A percentile compares a stretch with the other conserved stretches of the same genome.
Evolutionary conservation across 1,140 invertebrate species (phyloP).

Genomic region (Drosophila ananassae): DNA sequence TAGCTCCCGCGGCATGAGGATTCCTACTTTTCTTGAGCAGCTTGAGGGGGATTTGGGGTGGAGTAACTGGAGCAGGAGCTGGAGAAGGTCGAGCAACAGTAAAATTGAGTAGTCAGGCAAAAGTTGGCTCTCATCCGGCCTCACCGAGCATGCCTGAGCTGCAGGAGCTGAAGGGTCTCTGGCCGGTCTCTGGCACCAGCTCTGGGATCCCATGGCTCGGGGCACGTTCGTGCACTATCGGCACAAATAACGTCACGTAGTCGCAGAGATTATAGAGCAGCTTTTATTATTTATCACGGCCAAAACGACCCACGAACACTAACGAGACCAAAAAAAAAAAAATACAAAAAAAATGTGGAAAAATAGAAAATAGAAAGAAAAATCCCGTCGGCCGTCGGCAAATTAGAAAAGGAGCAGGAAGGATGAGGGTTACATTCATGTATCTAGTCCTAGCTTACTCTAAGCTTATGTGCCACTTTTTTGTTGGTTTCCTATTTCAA

Average conservation of each 20-base stretch:
- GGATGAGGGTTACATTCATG: constrained; percentile 4
- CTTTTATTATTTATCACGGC: constrained; percentile 83
- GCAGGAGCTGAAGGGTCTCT: constrained; percentile 30
- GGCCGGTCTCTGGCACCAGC: neutral
- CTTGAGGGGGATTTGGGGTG: neutral
- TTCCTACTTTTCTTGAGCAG: constrained; percentile 33
- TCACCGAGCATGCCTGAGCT: constrained; percentile 59
- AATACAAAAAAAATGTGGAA: neutral
- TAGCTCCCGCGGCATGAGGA: constrained; percentile 59
- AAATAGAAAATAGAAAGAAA: constrained; percentile 26
- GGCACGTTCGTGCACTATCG: constrained; percentile 82
- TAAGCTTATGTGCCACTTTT: constrained; percentile 30
- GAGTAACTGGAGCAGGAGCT: neutral
- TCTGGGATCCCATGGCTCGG: constrained; percentile 28
- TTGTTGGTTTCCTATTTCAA: constrained; percentile 52
- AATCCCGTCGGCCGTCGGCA: constrained; percentile 74
- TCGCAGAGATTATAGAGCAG: constrained; percentile 84
- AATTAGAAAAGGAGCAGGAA: neutral
- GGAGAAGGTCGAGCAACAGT: constrained; percentile 47
- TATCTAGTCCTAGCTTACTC: neutral
- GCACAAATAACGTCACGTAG: constrained; percentile 84
- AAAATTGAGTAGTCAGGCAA: constrained; percentile 71
- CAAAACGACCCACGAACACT: constrained; percentile 74
- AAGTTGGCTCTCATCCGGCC: constrained; percentile 45
- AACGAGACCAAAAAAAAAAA: constrained; percentile 68